phyloP scores from a whole-genome alignment of 2,888 invertebrate species.

The Acanthoscelides obtectus region DNA sequence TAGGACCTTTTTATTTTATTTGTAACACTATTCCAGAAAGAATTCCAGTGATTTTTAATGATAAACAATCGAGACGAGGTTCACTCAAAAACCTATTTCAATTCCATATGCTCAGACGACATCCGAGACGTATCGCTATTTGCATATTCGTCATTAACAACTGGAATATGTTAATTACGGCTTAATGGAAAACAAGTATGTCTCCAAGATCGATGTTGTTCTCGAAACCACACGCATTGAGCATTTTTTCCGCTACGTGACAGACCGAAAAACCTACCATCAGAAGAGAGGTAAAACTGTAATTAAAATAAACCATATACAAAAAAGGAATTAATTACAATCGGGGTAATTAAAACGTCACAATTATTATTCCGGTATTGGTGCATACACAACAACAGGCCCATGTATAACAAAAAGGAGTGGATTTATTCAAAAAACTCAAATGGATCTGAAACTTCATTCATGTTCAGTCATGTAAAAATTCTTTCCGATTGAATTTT shows the following conservation, averaged over 20 bases:
- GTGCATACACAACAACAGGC: neutral
- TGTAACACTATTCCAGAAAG: no score
- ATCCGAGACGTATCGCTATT: neutral
- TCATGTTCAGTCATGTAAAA: no score
- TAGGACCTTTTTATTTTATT: no score
- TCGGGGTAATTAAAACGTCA: neutral
- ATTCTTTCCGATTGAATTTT: no score
- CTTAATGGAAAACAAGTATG: neutral
- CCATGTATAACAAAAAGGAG: no score
- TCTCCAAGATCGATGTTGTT: neutral
- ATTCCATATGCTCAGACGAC: neutral
- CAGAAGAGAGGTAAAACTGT: neutral
- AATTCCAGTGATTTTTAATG: no score
- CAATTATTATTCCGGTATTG: neutral
- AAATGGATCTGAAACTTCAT: no score
- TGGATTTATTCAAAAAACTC: no score
- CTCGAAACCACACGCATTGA: neutral
- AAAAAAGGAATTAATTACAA: neutral
- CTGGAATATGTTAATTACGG: neutral
- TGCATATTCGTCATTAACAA: neutral
- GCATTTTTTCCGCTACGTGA: neutral
- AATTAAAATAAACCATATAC: neutral
- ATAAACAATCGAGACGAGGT: neutral
- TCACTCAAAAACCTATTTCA: neutral
- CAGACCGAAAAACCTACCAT: neutral